Evolutionary conservation across 2,113 vertebrate genomes (phyloP).

Genomic region (Triplophysa tibetana): DNA sequence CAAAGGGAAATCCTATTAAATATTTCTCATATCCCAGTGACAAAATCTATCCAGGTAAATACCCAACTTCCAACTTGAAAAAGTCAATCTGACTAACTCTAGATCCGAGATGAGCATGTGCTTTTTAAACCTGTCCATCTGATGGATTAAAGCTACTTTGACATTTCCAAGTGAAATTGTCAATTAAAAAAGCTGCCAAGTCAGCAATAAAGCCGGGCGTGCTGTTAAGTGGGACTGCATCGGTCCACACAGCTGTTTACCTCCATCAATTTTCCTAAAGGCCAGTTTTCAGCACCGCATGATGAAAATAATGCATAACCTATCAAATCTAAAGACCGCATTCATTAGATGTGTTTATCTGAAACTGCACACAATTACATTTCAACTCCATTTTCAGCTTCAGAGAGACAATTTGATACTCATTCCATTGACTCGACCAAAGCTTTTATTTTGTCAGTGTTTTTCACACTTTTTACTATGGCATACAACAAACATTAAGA

Average conservation of each 20-base stretch:
- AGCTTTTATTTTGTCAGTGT: too few relatives aligned
- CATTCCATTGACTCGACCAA: neutral
- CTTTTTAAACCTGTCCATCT: conserved; percentile 66
- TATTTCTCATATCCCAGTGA: too few relatives aligned
- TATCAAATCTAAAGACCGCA: neutral
- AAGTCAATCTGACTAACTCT: too few relatives aligned
- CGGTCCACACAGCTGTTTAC: neutral
- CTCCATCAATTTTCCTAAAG: neutral
- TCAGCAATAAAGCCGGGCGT: conserved; percentile 22
- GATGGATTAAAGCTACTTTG: conserved; percentile 72
- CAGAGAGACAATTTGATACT: neutral
- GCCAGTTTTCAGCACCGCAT: neutral
- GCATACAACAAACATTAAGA: too few relatives aligned
- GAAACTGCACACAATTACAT: neutral
- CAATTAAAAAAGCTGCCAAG: conserved; percentile 54
- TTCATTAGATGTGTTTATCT: neutral
- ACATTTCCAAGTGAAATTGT: conserved; percentile 70
- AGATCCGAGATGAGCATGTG: conserved; percentile 52
- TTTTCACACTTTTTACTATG: too few relatives aligned
- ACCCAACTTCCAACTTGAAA: too few relatives aligned
- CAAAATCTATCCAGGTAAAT: too few relatives aligned
- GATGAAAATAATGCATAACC: neutral
- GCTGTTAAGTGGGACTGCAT: neutral
- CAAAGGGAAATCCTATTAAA: too few relatives aligned
- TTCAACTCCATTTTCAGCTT: neutral